Percentiles rank a stretch among this genome's conserved stretches.
These are phyloP conservation scores for Muntiacus muntjak DNA, from an alignment of 2,113 vertebrate genomes.

Conservation along the genomic window DNA sequence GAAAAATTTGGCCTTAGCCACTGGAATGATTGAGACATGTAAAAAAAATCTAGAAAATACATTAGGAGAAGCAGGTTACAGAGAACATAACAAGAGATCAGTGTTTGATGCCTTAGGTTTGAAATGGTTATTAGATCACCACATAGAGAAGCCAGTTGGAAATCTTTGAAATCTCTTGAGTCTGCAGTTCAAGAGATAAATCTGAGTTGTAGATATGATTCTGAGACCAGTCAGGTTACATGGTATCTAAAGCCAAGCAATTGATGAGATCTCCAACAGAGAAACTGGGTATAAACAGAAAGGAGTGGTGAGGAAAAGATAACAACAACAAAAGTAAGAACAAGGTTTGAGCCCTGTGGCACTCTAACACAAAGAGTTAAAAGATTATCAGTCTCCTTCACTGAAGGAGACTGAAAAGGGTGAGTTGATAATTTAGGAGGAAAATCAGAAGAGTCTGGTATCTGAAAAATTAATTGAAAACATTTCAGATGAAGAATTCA, in stretches of 20 bases:
- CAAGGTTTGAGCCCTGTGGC: neutral
- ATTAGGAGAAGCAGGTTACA: neutral
- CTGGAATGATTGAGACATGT: neutral
- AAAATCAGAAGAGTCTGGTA: neutral
- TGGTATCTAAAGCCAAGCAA: neutral
- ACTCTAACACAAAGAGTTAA: neutral
- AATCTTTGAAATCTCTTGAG: neutral
- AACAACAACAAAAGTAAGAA: neutral
- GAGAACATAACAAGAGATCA: neutral
- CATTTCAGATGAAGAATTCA: neutral
- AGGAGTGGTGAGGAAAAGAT: neutral
- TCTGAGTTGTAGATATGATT: neutral
- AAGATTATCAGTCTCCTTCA: neutral
- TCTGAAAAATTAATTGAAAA: neutral
- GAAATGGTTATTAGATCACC: neutral
- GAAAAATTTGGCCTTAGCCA: neutral
- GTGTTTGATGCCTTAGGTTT: neutral
- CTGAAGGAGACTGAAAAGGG: neutral
- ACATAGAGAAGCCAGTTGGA: neutral
- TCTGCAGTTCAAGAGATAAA: neutral
- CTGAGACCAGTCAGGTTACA: neutral
- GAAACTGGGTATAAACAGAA: neutral
- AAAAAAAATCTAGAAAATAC: neutral
- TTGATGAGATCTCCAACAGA: neutral
- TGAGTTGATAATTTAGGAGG: neutral